A percentile compares a stretch with the other conserved stretches of the same genome.
Evolutionary conservation across 2,113 vertebrate species (phyloP).

Genomic region (Pteruthius melanotis): DNA sequence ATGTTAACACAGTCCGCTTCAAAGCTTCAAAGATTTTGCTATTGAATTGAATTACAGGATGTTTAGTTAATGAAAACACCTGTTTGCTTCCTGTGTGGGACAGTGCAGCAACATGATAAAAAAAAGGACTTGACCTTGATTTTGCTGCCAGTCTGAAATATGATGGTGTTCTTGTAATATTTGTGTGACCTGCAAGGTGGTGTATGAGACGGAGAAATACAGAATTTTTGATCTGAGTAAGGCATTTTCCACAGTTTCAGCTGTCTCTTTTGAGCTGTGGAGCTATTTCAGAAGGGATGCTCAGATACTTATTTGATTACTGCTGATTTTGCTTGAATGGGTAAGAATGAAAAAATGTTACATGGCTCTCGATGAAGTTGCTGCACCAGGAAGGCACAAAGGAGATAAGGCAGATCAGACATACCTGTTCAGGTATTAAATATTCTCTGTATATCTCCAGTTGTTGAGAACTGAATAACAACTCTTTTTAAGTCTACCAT

Average conservation of each 20-base stretch:
- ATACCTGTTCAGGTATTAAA: neutral
- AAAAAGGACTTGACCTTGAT: conserved; percentile 9
- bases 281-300: neutral
- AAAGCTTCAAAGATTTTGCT: conserved; percentile 67
- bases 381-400: neutral
- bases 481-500: neutral
- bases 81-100: conserved; percentile 20
- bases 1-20: conserved; percentile 57
- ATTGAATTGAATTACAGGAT: conserved; percentile 65
- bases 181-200: conserved; percentile 2
- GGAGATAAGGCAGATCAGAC: neutral
- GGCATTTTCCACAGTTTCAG: neutral
- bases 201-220: neutral
- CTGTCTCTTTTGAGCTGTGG: neutral
- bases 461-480: neutral
- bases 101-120: neutral
- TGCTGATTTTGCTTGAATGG: neutral
- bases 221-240: neutral
- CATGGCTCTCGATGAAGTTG: neutral
- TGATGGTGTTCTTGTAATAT: neutral
- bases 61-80: conserved; percentile 6
- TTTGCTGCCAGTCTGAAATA: conserved; percentile 44
- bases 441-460: neutral
- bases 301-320: neutral
- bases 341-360: neutral